These are phyloP conservation scores for Ceryle rudis DNA, from an alignment of 2,797 vertebrate genomes.

Conservation along the genomic window DNA sequence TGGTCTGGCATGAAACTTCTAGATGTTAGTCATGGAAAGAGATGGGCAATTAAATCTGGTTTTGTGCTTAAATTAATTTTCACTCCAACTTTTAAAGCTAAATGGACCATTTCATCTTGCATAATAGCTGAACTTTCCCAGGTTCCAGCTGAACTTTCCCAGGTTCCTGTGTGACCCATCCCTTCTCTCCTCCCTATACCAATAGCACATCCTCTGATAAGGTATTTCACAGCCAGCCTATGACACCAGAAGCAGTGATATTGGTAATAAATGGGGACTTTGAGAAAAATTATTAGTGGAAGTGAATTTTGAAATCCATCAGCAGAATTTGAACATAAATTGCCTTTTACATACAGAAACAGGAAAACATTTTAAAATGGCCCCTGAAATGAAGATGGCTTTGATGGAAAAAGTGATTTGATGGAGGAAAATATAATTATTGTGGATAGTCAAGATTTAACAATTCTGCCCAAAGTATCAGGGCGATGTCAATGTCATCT, in stretches of 20 bases:
- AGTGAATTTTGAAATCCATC: neutral
- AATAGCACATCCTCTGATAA: neutral
- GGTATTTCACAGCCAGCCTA: neutral
- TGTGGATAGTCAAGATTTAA: neutral
- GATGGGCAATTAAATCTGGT: neutral
- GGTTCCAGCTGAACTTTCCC: neutral
- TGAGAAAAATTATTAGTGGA: neutral
- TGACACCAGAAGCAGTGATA: neutral
- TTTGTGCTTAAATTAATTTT: neutral
- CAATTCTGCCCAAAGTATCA: neutral
- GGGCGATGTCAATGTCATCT: neutral
- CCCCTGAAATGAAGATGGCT: neutral
- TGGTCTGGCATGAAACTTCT: neutral
- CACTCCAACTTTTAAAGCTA: rapidly evolving
- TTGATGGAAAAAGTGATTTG: neutral
- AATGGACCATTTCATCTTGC: rapidly evolving
- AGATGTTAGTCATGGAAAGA: neutral
- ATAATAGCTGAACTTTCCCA: neutral
- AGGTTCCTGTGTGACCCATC: neutral
- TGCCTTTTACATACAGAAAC: neutral
- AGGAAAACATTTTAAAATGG: neutral
- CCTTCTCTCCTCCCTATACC: neutral
- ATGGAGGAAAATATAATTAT: neutral
- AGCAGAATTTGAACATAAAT: neutral
- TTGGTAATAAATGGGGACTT: neutral